Conservation (phyloP, 2,113 vertebrate species). For the Arenaria interpres region DNA sequence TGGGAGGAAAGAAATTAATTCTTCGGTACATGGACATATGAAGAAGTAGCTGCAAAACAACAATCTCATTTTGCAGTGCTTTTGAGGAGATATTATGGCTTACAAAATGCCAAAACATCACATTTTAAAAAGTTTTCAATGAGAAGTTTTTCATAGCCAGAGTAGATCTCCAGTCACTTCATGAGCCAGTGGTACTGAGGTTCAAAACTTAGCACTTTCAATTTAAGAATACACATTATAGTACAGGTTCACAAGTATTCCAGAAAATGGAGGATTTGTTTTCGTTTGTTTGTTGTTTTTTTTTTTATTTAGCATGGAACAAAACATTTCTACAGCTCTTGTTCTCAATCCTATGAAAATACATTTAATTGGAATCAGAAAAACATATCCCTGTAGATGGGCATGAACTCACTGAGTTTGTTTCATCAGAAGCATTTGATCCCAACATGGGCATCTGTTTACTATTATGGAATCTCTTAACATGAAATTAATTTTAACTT, state of each 20-base stretch:
- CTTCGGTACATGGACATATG: neutral
- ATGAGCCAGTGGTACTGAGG: neutral
- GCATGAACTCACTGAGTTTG: neutral
- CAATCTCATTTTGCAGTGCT: neutral
- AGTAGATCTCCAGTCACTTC: neutral
- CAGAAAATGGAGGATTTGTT: neutral
- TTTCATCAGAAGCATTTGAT: neutral
- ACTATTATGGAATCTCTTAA: neutral
- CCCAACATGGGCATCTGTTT: neutral
- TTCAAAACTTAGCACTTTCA: neutral
- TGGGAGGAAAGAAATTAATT: neutral
- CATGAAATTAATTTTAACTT: neutral
- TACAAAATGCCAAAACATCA: neutral
- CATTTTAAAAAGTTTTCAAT: neutral
- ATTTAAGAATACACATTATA: neutral
- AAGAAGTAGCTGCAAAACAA: neutral
- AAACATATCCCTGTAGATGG: neutral
- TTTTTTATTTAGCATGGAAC: neutral
- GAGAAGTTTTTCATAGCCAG: neutral
- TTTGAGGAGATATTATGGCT: neutral
- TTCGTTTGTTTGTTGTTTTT: too few species aligned
- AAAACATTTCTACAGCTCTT: neutral
- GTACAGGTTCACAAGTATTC: neutral
- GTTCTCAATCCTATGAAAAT: neutral
- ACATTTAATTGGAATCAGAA: neutral